Percentiles rank a stretch among this genome's conserved stretches.
These are phyloP conservation scores for Camponotus fellah DNA, from an alignment of 2,888 invertebrate genomes.

Conservation along the genomic window DNA sequence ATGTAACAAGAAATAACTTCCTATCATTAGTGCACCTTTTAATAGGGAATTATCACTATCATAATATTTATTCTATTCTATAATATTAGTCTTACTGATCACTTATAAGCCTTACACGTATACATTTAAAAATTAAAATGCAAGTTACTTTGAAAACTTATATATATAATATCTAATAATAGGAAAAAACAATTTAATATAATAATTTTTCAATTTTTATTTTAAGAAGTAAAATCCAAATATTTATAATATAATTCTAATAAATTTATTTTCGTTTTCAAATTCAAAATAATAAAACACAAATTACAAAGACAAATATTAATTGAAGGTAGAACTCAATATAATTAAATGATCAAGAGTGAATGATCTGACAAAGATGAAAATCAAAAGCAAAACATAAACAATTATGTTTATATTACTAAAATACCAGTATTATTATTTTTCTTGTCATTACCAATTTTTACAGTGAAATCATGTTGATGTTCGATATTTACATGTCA, in stretches of 20 bases:
- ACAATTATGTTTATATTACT: not conserved
- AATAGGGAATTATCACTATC: conserved; percentile 26
- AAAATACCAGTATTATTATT: not conserved
- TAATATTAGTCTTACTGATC: conserved; percentile 6
- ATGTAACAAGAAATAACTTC: conserved; percentile 21
- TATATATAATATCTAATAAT: not conserved
- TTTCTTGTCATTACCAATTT: not conserved
- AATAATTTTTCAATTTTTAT: not conserved
- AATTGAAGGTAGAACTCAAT: not conserved
- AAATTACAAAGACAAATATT: not conserved
- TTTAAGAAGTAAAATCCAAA: not conserved
- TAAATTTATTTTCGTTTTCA: not conserved
- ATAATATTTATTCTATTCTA: conserved; percentile 11
- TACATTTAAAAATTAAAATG: conserved; percentile 14
- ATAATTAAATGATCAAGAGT: not conserved
- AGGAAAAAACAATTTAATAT: not conserved
- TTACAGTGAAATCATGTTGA: not conserved
- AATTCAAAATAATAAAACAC: not conserved
- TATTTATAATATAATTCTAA: not conserved
- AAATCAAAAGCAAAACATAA: not conserved
- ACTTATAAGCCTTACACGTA: not conserved
- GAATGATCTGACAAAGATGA: not conserved
- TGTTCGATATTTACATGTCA: not conserved
- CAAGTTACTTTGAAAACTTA: not conserved
- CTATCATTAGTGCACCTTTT: conserved; percentile 9